Base-by-base conservation (phyloP, 2,797 vertebrate species). In the Pipistrellus nathusii region DNA sequence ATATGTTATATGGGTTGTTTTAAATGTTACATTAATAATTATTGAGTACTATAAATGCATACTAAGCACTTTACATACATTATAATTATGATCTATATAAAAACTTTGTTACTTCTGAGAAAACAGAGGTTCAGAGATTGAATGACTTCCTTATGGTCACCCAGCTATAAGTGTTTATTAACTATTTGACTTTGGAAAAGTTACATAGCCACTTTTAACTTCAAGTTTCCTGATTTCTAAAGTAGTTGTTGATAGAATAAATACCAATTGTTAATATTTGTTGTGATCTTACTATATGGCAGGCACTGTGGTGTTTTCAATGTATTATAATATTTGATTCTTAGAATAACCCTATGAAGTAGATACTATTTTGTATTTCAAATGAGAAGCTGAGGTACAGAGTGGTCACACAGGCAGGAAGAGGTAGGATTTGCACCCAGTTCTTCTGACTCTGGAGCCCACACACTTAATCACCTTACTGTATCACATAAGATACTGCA, bases 201-300 rank as follows among this genome's bases (percentile, higher is more conserved):
- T 88, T 66, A 88, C 25, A 53, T 85, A 68, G 20, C 17, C 75
- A 57, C 14, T 92, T 88, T 85, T 88, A 81, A 73, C 18, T 57
- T 90, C 38, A 89, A 64, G 13, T 84, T 92, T 92, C 51, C 51
- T 84, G 20, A 75, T 85, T 25, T 55, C 46, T 44, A 46, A 94
- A 95, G 57, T 72, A 15, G 38, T 87, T 75, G 46, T 53, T 77
- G 27, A 38, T 27, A 78, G 25, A n/a, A 78, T 82, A 95, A 94
- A 93, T 73, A 66, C 8, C 27, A 92, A 90, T 44, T 38, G n/a
- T 17, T 90, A 88, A 71, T 25, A 75, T 76, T 96, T 71, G 72
- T 57, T 92, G 55, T 68, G 25, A 35, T 77, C 46, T 90, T 93
- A 27, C 21, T 90, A 44, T 51, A 14, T 57, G 35, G 21, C 35